phyloP scores from a whole-genome alignment of 53 echinoderm and acorn worm genomes.

The Arbacia lixula region DNA sequence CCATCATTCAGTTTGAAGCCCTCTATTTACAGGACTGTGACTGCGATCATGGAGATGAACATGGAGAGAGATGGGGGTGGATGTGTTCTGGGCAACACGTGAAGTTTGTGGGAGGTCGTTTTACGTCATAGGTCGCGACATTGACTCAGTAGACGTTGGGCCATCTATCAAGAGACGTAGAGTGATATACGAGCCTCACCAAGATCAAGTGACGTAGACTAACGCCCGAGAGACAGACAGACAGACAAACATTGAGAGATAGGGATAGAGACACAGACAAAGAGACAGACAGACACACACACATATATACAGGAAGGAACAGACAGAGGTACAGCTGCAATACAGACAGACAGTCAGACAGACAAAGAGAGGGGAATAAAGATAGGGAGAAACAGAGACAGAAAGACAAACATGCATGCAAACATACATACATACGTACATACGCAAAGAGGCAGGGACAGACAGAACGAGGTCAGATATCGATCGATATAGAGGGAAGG shows the following conservation, averaged over 20 bases:
- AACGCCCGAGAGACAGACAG: neutral
- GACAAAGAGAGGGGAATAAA: neutral
- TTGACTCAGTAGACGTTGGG: conserved; percentile 9
- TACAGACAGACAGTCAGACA: neutral
- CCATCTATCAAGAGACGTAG: conserved; percentile 14
- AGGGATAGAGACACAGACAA: neutral
- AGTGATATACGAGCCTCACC: conserved; percentile 4
- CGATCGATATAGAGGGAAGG: too few relatives aligned
- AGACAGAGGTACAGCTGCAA: neutral
- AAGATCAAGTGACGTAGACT: neutral
- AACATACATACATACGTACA: too few relatives aligned
- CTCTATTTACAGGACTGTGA: too few relatives aligned
- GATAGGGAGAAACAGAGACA: neutral
- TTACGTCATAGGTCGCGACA: conserved; percentile 30
- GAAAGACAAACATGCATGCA: too few relatives aligned
- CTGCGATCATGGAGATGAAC: too few relatives aligned
- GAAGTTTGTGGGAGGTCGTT: conserved; percentile 31
- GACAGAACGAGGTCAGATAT: too few relatives aligned
- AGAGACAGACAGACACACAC: neutral
- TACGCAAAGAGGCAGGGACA: too few relatives aligned
- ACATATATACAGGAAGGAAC: neutral
- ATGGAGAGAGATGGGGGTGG: too few relatives aligned
- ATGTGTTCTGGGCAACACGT: too few relatives aligned
- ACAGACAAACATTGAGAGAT: neutral
- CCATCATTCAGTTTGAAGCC: too few relatives aligned